Base-by-base conservation (phyloP, 1,140 invertebrate species). In the Panulirus ornatus region DNA sequence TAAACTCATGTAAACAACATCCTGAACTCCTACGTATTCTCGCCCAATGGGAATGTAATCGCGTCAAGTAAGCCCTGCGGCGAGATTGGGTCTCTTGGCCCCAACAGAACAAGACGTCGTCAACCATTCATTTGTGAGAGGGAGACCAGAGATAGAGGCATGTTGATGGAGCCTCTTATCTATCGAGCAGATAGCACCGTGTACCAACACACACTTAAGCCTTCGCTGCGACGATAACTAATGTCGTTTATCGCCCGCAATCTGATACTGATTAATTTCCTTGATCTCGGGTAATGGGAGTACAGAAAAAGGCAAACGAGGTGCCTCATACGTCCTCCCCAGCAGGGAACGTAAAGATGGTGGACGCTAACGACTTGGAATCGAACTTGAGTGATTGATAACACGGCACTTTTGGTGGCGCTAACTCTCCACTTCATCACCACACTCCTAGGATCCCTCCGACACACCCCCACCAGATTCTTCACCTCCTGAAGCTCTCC, bases 241-340 rank as follows among this genome's bases (percentile, higher is more conserved):
- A 66, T 66, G 58, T 8, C 58, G 27, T 8, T 66, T 66, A 66
- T 66, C 58, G 2, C n/a, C 30, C 58, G 58, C 27, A 30, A 66
- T 66, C 58, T 66, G 58, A 66, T 66, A 66, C 27, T 66, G 58
- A 66, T 66, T 66, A 66, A 66, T 66, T 66, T 66, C 58, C 58
- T 22, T 5, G 44, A 47, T 47, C 44, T 14, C 14, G 11, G 11
- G n/a, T 66, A 66, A 27, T 66, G 58, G 58, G n/a, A 11, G 58
- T 66, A 9, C n/a, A n/a, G n/a, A 66, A 66, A 66, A 66, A 47
- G 14, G 19, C 54, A 58, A 22, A 58, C 19, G 54, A 58, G 19
- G n/a, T n/a, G n/a, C n/a, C n/a, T n/a, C n/a, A 11, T 14, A 22
- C 11, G 19, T 58, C 19, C 3, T 58, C 54, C 54, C 22, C 0